A percentile compares a stretch with the other conserved stretches of the same genome.
phyloP scores from a whole-genome alignment of 2,888 invertebrate genomes.

The Hymenopus coronatus region DNA sequence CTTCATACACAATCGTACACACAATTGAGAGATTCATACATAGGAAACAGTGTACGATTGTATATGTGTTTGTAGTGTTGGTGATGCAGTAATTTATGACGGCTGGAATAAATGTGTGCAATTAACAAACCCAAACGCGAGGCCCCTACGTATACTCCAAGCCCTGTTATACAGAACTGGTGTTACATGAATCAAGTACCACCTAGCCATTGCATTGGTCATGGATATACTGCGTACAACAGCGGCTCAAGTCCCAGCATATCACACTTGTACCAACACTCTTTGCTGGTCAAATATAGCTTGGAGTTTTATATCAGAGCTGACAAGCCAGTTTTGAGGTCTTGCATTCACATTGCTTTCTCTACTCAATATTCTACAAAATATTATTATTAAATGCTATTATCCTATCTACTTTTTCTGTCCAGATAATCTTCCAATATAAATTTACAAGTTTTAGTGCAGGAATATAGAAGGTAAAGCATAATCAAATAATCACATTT shows the following conservation, averaged over 20 bases:
- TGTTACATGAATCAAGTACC: slow-evolving; percentile 21
- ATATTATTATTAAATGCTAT: no score
- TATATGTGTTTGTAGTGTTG: not conserved
- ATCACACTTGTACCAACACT: no score
- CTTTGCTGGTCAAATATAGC: no score
- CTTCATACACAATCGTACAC: not conserved
- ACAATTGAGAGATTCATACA: slow-evolving; percentile 11
- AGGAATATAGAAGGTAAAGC: no score
- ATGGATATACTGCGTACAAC: not conserved
- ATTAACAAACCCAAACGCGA: slow-evolving; percentile 14
- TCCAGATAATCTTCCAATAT: no score
- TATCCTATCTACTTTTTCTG: no score
- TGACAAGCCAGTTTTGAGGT: no score
- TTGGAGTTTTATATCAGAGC: no score
- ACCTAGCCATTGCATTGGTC: slow-evolving; percentile 12
- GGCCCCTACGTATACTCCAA: slow-evolving; percentile 10
- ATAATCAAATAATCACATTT: no score
- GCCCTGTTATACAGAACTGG: not conserved
- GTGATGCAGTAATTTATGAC: slow-evolving; percentile 10
- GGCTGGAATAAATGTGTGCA: slow-evolving; percentile 16
- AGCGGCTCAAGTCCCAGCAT: not conserved
- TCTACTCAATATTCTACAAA: no score
- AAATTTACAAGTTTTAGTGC: no score
- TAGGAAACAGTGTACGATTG: slow-evolving; percentile 14
- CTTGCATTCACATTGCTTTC: no score